Conservation (phyloP, 1,140 invertebrate genomes). For the Oryzaephilus surinamensis region DNA sequence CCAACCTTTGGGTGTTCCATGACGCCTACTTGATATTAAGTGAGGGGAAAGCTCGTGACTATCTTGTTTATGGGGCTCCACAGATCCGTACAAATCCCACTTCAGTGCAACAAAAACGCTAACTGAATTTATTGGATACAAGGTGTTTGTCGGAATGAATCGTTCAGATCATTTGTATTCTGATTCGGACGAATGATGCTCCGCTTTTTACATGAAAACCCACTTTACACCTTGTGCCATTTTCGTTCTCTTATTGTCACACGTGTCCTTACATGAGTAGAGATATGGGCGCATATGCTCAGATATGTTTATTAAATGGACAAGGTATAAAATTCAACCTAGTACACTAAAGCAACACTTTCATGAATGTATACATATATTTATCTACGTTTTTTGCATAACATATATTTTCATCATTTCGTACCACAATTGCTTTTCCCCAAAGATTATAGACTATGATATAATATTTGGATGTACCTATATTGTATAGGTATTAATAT, state of each 20-base stretch:
- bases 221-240: conserved; percentile 33
- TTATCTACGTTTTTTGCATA: too few relatives aligned
- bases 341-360: too few relatives aligned
- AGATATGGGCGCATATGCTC: conserved; percentile 27
- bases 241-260: conserved; percentile 29
- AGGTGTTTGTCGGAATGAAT: conserved; percentile 38
- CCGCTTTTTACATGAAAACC: conserved; percentile 37
- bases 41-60: conserved; percentile 28
- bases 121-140: conserved; percentile 40
- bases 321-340: conserved; percentile 30
- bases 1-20: conserved; percentile 6
- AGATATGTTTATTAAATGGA: conserved; percentile 38
- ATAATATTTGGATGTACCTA: too few relatives aligned
- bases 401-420: too few relatives aligned
- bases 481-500: too few relatives aligned
- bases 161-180: conserved; percentile 37
- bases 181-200: conserved; percentile 36
- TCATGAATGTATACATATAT: too few relatives aligned
- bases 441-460: too few relatives aligned
- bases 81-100: conserved; percentile 37
- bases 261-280: conserved; percentile 20
- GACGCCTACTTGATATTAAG: conserved; percentile 13
- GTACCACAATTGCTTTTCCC: too few relatives aligned
- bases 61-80: conserved; percentile 36
- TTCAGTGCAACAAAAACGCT: conserved; percentile 33